These are phyloP conservation scores for Tupiocoris notatus DNA, from an alignment of 2,888 invertebrate species.

Conservation along the genomic window DNA sequence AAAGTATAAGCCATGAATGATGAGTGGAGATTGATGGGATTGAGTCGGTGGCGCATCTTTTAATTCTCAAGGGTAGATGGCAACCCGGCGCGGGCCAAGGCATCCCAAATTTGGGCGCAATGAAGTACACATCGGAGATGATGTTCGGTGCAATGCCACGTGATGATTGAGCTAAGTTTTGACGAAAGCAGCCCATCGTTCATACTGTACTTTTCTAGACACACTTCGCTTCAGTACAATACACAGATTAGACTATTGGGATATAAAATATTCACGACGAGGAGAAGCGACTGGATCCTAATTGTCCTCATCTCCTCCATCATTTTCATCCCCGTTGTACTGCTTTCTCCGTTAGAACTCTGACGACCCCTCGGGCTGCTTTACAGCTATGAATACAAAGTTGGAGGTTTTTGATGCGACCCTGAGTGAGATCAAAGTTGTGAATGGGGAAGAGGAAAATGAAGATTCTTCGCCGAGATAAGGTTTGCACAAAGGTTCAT, in stretches of 20 bases:
- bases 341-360: neutral
- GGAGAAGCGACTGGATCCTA: constrained; percentile 7
- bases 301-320: constrained; percentile 4
- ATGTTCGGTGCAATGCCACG: neutral
- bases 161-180: neutral
- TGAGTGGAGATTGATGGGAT: no score
- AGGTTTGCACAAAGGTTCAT: constrained; percentile 8
- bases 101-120: no score
- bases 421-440: constrained; percentile 25
- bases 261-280: constrained; percentile 29
- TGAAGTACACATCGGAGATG: neutral
- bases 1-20: no score
- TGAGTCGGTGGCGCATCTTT: no score
- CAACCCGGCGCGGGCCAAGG: no score
- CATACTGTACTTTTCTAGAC: neutral
- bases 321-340: neutral
- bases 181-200: neutral
- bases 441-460: constrained; percentile 20
- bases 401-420: constrained; percentile 36
- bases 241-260: constrained; percentile 11
- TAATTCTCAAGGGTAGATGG: no score
- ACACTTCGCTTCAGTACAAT: no score
- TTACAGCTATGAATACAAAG: constrained; percentile 36
- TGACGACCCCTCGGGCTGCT: neutral
- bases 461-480: constrained; percentile 31